Base-by-base conservation (phyloP, 2,113 vertebrate genomes). In the Leptosomus discolor region DNA sequence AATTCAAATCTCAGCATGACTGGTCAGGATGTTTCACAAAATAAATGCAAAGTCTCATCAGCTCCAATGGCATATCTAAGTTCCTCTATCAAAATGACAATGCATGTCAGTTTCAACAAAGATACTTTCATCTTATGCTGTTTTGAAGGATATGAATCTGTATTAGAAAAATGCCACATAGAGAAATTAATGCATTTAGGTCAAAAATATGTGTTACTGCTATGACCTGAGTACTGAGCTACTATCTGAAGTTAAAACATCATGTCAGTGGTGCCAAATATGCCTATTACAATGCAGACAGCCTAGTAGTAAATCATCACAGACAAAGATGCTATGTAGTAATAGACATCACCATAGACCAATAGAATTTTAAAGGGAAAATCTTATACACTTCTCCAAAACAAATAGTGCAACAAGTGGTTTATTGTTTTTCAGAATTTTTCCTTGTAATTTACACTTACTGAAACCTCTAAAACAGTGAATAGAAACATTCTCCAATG, bases 1-100 rank as follows among this genome's bases (percentile, higher is more conserved):
- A 95, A 96, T 93, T 95, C 77, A 90, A 67, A 92, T 75, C 68
- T 81, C 88, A 97, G 82, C 78, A 65, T 46, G 84, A 71, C 14
- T 46, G 39, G 21, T 63, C 39, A 53, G 41, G 36, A 64, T 45
- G 56, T 9, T 32, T 13, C 36, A 15, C 60, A 64, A 80, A 81
- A 88, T 24, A 73, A 80, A 65, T 53, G 22, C 46, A 68, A 71
- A 0, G 0, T 46, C 34, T 67, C 63, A 57, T 45, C 63, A 88
- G 63, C 32, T 51, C 57, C 63, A 54, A 45, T 32, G 63, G 74
- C 22, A 37, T 20, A 34, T 21, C 56, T 45, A 65, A 83, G 34
- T 34, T 24, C 29, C 64, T 7, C 81, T 65, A 11, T 61, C 68
- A 57, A 83, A 71, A 76, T 85, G 56, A 36, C 23, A 63, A 57